Evolutionary conservation across 2,888 invertebrate species (phyloP).

Genomic region (Callinectes sapidus): DNA sequence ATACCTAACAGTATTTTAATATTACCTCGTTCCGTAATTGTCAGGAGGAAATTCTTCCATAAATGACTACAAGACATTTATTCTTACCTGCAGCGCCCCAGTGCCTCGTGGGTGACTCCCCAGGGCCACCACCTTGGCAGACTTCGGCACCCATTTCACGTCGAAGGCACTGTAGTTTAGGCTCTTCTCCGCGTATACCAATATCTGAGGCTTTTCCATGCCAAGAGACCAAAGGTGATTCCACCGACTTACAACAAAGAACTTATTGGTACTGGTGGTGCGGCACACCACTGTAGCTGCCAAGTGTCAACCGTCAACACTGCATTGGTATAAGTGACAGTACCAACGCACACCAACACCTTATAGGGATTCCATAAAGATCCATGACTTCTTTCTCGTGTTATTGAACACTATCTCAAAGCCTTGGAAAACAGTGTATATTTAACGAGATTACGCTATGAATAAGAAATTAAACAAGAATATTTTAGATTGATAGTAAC

Average conservation of each 20-base stretch:
- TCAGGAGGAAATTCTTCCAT: conserved; percentile 75
- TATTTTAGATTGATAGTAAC: neutral
- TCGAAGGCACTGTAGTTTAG: conserved; percentile 85
- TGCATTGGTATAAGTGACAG: neutral
- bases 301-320: neutral
- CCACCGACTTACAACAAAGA: neutral
- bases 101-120: conserved; percentile 90
- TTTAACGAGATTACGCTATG: neutral
- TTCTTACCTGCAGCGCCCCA: conserved; percentile 84
- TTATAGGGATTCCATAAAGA: neutral
- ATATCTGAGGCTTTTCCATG: conserved; percentile 73
- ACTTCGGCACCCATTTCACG: conserved; percentile 96
- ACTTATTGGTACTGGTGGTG: too few relatives aligned
- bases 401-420: neutral
- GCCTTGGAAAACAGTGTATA: neutral
- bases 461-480: neutral
- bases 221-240: conserved; percentile 50
- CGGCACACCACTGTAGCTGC: too few relatives aligned
- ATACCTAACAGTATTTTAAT: too few relatives aligned
- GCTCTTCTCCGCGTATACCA: conserved; percentile 67
- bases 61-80: conserved; percentile 77
- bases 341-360: neutral
- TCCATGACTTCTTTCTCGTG: neutral
- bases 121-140: conserved; percentile 92
- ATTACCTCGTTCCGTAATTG: too few relatives aligned